Percentiles rank a stretch among this genome's conserved stretches.
Conservation (phyloP, 2,797 vertebrate genomes). For the Novumbra hubbsi region DNA sequence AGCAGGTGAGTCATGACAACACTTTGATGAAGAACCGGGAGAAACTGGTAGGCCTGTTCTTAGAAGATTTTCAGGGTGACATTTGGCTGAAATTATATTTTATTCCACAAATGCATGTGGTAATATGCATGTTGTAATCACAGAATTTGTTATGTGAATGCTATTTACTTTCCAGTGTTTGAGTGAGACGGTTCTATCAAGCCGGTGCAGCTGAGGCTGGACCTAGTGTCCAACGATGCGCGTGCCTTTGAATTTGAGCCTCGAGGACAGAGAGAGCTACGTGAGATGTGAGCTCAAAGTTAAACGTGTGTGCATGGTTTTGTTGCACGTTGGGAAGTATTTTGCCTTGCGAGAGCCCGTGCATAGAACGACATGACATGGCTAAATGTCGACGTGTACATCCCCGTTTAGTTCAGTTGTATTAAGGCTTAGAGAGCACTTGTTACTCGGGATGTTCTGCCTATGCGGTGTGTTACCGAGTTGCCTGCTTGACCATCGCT, state of each 20-base stretch:
- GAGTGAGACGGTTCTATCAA: neutral
- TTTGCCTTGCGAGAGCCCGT: neutral
- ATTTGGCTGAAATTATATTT: neutral
- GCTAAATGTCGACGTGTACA: neutral
- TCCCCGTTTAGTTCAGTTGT: neutral
- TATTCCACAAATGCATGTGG: neutral
- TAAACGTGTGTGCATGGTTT: slow-evolving; percentile 10
- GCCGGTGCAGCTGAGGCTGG: neutral
- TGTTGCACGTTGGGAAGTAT: neutral
- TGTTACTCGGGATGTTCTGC: slow-evolving; percentile 22
- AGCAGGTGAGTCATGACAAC: slow-evolving; percentile 76
- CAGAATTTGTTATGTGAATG: neutral
- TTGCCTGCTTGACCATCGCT: neutral
- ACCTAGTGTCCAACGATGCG: neutral
- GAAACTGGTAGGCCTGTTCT: neutral
- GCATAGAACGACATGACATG: neutral
- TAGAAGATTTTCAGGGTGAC: neutral
- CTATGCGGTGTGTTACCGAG: neutral
- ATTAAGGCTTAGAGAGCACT: slow-evolving; percentile 23
- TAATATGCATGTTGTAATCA: neutral
- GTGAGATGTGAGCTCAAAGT: slow-evolving; percentile 19
- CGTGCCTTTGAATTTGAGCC: neutral
- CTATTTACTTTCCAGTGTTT: neutral
- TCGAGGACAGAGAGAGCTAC: neutral
- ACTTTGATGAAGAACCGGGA: slow-evolving; percentile 35